A percentile compares a stretch with the other conserved stretches of the same genome.
Evolutionary conservation across 2,888 invertebrate genomes (phyloP).

Genomic region (Cheilosia soror): DNA sequence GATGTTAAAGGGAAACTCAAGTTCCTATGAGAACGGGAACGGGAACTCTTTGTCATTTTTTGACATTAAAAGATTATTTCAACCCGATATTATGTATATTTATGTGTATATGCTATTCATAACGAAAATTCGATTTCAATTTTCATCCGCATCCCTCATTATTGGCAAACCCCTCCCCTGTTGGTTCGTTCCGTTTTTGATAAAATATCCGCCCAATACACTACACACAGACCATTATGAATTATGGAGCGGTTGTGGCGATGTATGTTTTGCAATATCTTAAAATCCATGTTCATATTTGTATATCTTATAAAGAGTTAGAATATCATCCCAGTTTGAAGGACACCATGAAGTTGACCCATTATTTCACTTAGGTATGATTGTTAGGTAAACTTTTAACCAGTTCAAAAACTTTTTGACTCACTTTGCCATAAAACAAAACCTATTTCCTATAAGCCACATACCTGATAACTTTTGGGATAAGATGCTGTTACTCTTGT

Average conservation of each 20-base stretch:
- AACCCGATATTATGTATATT: no score
- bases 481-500: neutral
- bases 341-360: no score
- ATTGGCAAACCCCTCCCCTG: neutral
- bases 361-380: neutral
- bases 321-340: no score
- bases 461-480: constrained; percentile 6
- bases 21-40: constrained; percentile 28
- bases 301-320: no score
- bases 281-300: no score
- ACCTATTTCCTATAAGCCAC: constrained; percentile 15
- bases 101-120: neutral
- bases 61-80: constrained; percentile 68
- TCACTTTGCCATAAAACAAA: neutral
- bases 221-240: no score
- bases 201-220: no score
- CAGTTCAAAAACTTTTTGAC: constrained; percentile 4
- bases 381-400: constrained; percentile 27
- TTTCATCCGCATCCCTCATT: neutral
- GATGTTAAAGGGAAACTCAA: constrained; percentile 18
- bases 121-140: neutral
- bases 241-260: no score
- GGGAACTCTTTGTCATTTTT: constrained; percentile 59
- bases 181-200: neutral
- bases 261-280: no score